Percentiles rank a stretch among this genome's conserved stretches.
Evolutionary conservation across 2,888 invertebrate species (phyloP).

Genomic region (Marronus borbonicus): DNA sequence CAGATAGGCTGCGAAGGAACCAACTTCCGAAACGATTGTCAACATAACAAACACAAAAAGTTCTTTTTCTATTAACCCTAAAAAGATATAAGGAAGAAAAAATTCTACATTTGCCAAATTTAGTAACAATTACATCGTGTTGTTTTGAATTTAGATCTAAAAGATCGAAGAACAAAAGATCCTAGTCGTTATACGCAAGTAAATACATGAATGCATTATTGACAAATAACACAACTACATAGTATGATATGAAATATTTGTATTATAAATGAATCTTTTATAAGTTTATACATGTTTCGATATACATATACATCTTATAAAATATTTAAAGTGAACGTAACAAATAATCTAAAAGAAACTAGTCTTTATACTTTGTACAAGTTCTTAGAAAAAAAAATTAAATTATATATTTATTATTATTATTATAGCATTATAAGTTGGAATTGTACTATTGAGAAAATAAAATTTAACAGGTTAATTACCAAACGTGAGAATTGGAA

Average conservation of each 20-base stretch:
- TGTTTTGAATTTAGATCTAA: too few species aligned
- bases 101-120: conserved; percentile 4
- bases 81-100: too few species aligned
- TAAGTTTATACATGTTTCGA: conserved; percentile 7
- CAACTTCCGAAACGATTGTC: not conserved
- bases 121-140: not conserved
- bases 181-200: too few species aligned
- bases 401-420: not conserved
- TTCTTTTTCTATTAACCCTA: too few species aligned
- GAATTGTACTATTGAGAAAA: too few species aligned
- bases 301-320: not conserved
- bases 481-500: not conserved
- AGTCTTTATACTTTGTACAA: not conserved
- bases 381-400: not conserved
- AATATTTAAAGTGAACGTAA: not conserved
- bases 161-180: too few species aligned
- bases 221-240: too few species aligned
- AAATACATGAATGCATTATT: too few species aligned
- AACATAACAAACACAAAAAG: too few species aligned
- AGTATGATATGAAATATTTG: not conserved
- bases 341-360: not conserved
- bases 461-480: too few species aligned
- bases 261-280: not conserved
- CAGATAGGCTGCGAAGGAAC: not conserved
- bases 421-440: too few species aligned